Conservation (phyloP, 2,113 vertebrate species). For the Stegastes partitus region DNA sequence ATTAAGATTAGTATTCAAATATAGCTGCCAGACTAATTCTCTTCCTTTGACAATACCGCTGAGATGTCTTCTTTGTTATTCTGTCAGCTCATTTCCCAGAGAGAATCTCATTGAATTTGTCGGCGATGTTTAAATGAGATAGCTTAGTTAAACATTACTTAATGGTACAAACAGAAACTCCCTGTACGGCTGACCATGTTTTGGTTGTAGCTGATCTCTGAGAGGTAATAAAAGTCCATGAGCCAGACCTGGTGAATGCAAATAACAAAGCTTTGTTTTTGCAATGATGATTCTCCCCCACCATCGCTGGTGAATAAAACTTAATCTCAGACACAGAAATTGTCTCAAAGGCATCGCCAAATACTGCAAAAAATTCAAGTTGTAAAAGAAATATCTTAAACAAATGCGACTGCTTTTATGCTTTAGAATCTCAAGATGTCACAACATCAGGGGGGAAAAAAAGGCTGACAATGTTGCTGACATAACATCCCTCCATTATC, state of each 20-base stretch:
- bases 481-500: too few species aligned
- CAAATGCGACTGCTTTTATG: constrained; percentile 9
- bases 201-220: background rate
- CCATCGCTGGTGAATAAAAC: constrained; percentile 5
- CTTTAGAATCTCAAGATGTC: background rate
- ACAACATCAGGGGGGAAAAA: constrained; percentile 1
- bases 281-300: constrained; percentile 4
- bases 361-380: background rate
- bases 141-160: background rate
- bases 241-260: background rate
- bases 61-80: constrained; percentile 1
- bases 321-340: background rate
- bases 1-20: background rate
- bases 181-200: background rate
- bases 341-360: background rate
- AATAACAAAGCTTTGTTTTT: background rate
- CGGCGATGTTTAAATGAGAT: background rate
- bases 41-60: constrained; percentile 2
- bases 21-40: background rate
- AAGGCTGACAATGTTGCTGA: background rate
- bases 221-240: background rate
- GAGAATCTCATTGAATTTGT: background rate
- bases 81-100: constrained; percentile 2
- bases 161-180: background rate
- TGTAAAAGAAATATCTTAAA: background rate